These are phyloP conservation scores for Ciconia maguari DNA, from an alignment of 2,113 vertebrate genomes.

Conservation along the genomic window DNA sequence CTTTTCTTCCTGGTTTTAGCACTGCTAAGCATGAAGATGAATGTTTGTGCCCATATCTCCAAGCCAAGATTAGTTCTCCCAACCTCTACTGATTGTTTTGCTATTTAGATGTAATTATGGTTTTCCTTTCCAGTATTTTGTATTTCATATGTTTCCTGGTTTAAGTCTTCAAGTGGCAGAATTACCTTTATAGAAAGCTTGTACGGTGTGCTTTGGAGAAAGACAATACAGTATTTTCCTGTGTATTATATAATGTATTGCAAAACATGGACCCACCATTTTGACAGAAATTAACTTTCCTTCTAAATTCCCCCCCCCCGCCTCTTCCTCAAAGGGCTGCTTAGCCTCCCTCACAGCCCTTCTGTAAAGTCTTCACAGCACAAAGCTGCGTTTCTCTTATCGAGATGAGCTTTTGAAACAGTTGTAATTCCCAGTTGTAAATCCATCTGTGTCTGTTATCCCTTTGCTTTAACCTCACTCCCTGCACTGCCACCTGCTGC, in stretches of 20 bases:
- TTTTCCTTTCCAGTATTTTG: neutral
- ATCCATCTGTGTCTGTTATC: neutral
- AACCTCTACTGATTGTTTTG: neutral
- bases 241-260: neutral
- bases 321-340: neutral
- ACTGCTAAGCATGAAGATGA: neutral
- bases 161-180: neutral
- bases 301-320: neutral
- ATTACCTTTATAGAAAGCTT: neutral
- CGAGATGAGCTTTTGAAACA: neutral
- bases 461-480: neutral
- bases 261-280: neutral
- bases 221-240: neutral
- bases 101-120: neutral
- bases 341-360: neutral
- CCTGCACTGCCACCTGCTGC: neutral
- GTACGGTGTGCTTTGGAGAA: neutral
- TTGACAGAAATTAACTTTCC: neutral
- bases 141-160: neutral
- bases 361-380: neutral
- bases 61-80: neutral
- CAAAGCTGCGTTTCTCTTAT: accelerated
- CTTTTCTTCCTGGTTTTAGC: neutral
- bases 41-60: neutral
- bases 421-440: neutral